Evolutionary conservation across 1,140 invertebrate genomes (phyloP).

Genomic region (Bombus picipes): DNA sequence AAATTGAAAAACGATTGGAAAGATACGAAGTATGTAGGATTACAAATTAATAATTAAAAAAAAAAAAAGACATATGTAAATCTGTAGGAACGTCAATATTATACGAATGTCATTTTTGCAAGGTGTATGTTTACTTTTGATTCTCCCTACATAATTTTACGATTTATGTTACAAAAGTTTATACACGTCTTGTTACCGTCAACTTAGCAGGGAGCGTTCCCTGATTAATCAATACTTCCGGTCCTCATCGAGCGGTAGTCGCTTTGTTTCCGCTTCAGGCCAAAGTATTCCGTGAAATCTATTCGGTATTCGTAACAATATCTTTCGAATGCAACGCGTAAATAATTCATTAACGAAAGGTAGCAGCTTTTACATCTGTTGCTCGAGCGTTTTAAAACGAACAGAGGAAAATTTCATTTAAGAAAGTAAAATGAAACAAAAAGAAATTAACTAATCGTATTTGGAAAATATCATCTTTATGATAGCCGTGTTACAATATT

Average conservation of each 20-base stretch:
- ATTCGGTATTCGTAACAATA: slow-evolving; percentile 6
- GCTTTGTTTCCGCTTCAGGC: background rate
- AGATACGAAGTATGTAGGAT: too few relatives aligned
- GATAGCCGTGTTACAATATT: background rate
- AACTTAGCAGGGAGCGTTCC: background rate
- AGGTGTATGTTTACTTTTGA: too few relatives aligned
- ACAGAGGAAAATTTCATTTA: background rate
- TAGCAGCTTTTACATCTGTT: background rate
- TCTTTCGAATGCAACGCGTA: background rate
- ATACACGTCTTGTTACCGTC: too few relatives aligned
- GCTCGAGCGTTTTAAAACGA: background rate
- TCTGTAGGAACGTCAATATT: too few relatives aligned
- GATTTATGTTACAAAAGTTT: too few relatives aligned
- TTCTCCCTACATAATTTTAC: too few relatives aligned
- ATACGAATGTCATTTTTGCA: too few relatives aligned
- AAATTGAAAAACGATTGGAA: too few relatives aligned
- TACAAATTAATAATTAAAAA: too few relatives aligned
- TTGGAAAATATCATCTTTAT: background rate
- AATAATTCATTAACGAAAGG: slow-evolving; percentile 5
- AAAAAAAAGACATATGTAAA: too few relatives aligned
- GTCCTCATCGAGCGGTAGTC: background rate
- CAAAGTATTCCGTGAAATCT: slow-evolving; percentile 4
- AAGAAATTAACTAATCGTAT: too few relatives aligned
- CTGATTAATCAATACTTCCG: background rate
- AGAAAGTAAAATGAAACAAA: background rate